Percentiles rank a stretch among this genome's conserved stretches.
Conservation (phyloP, 2,888 invertebrate genomes). For the Chamaedrilus cognettii region DNA sequence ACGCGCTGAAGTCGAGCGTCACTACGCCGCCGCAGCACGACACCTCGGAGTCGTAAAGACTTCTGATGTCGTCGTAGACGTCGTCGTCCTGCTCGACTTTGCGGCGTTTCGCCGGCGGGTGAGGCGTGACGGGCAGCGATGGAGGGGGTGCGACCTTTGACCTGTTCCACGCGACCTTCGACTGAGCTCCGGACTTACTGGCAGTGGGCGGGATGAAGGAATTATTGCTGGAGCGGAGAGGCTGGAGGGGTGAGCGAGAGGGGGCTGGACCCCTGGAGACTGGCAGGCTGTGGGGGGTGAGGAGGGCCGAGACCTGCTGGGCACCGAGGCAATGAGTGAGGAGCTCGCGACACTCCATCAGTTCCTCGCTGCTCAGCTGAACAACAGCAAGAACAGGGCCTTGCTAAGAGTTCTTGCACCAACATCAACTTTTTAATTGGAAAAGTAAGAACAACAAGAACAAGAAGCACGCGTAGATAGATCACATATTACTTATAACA, state of each 20-base stretch:
- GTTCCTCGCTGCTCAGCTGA: not conserved
- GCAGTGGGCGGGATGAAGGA: not conserved
- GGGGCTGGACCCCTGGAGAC: not conserved
- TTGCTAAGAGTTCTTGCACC: no score
- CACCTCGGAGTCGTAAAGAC: slow-evolving; percentile 50
- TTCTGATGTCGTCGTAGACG: slow-evolving; percentile 55
- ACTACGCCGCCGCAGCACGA: no score
- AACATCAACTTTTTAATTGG: not conserved
- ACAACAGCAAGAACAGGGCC: no score
- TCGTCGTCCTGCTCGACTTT: slow-evolving; percentile 47
- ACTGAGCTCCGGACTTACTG: not conserved
- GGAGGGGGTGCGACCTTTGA: no score
- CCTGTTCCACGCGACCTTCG: slow-evolving; percentile 4
- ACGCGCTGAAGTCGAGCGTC: no score
- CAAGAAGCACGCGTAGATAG: not conserved
- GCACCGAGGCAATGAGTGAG: not conserved
- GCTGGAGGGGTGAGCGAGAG: not conserved
- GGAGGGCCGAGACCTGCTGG: slow-evolving; percentile 1
- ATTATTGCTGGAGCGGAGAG: not conserved
- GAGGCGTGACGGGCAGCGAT: not conserved
- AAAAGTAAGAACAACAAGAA: not conserved
- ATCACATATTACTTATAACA: no score
- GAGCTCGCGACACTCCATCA: slow-evolving; percentile 1
- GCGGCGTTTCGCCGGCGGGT: slow-evolving; percentile 8
- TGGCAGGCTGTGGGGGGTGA: slow-evolving; percentile 7